These are phyloP conservation scores for Perizoma flavofasciatum DNA, from an alignment of 2,888 invertebrate species.

Conservation along the genomic window DNA sequence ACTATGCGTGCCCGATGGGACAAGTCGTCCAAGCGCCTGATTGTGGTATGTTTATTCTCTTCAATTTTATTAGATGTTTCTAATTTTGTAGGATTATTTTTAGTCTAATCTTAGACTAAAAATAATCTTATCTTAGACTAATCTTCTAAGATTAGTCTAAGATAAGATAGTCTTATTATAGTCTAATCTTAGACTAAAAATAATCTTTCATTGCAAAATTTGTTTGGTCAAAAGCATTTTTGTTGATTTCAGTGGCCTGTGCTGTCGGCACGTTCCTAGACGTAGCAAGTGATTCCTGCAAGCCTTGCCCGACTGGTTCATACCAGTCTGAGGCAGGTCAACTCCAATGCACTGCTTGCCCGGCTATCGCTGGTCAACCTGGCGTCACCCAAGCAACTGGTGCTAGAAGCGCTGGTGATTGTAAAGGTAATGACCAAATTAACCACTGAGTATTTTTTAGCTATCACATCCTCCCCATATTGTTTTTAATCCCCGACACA, in stretches of 20 bases:
- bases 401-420: constrained; percentile 94
- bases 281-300: constrained; percentile 89
- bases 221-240: neutral
- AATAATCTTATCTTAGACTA: too few relatives aligned
- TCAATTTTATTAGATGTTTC: too few relatives aligned
- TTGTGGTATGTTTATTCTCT: constrained; percentile 87
- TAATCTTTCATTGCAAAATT: neutral
- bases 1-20: constrained; percentile 96
- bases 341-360: constrained; percentile 94
- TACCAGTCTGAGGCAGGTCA: constrained; percentile 98
- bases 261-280: constrained; percentile 95
- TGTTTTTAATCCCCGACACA: too few relatives aligned
- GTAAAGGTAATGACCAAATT: constrained; percentile 85
- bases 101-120: too few relatives aligned
- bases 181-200: too few relatives aligned
- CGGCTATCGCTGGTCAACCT: constrained; percentile 93
- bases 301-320: constrained; percentile 93
- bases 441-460: neutral
- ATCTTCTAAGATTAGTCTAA: too few relatives aligned
- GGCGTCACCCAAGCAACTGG: constrained; percentile 95
- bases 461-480: too few relatives aligned
- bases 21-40: constrained; percentile 97
- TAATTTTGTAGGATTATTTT: too few relatives aligned
- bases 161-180: too few relatives aligned
- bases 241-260: constrained; percentile 88